Conservation (phyloP, 2,888 invertebrate genomes). For the Philonicus albiceps region DNA sequence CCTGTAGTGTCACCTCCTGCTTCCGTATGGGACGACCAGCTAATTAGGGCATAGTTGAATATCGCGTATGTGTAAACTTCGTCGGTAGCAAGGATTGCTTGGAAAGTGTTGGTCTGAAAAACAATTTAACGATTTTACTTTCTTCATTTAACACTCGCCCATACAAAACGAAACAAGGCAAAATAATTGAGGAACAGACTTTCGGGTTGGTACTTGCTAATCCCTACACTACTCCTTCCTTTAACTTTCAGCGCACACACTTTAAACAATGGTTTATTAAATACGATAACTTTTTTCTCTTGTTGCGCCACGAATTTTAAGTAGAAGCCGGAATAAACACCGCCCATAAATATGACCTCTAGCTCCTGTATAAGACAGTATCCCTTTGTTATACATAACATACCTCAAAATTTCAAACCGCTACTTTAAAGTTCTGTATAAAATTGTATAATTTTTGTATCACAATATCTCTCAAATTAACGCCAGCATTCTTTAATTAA, state of each 20-base stretch:
- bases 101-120: conserved; percentile 89
- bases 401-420: background rate
- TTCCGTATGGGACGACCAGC: conserved; percentile 91
- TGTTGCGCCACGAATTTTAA: background rate
- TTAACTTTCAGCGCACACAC: background rate
- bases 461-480: background rate
- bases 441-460: background rate
- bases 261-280: background rate
- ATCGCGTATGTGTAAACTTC: conserved; percentile 94
- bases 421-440: background rate
- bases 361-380: background rate
- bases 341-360: background rate
- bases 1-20: conserved; percentile 88
- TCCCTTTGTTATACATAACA: background rate
- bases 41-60: conserved; percentile 90
- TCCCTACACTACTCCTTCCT: background rate
- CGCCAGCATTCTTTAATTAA: background rate
- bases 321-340: background rate
- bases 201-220: background rate
- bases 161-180: background rate
- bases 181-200: background rate
- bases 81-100: conserved; percentile 91
- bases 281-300: background rate
- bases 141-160: background rate
- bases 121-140: background rate